Evolutionary conservation across 2,113 vertebrate species (phyloP).

Genomic region (Candoia aspera): DNA sequence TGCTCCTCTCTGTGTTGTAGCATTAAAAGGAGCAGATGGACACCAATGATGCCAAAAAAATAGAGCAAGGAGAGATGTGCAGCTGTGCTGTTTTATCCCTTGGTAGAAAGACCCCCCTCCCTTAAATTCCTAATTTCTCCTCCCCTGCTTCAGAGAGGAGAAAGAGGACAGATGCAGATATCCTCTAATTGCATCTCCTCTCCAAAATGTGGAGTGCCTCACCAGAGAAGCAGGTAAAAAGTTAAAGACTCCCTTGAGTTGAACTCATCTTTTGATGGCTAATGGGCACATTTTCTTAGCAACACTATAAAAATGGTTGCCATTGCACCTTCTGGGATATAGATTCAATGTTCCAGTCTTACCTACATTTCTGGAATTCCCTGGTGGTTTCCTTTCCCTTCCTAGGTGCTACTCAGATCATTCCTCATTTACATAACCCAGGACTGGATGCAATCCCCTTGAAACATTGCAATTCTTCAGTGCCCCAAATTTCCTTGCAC

Average conservation of each 20-base stretch:
- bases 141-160: background rate
- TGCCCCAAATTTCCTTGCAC: no score
- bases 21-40: slow-evolving; percentile 64
- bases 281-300: background rate
- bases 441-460: background rate
- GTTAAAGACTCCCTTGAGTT: background rate
- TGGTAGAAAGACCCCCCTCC: slow-evolving; percentile 5
- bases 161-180: background rate
- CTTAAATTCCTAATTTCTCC: background rate
- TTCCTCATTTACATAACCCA: background rate
- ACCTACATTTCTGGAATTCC: background rate
- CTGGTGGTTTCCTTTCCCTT: background rate
- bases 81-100: slow-evolving; percentile 18
- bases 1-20: slow-evolving; percentile 61
- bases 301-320: background rate
- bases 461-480: background rate
- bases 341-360: background rate
- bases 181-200: background rate
- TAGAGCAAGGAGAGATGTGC: slow-evolving; percentile 32
- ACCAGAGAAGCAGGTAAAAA: background rate
- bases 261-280: background rate
- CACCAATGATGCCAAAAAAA: slow-evolving; percentile 48
- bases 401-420: background rate
- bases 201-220: background rate
- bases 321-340: background rate